Percentiles rank a stretch among this genome's conserved stretches.
These are phyloP conservation scores for Drosophila seclusa DNA, from an alignment of 2,888 invertebrate genomes.

Conservation along the genomic window DNA sequence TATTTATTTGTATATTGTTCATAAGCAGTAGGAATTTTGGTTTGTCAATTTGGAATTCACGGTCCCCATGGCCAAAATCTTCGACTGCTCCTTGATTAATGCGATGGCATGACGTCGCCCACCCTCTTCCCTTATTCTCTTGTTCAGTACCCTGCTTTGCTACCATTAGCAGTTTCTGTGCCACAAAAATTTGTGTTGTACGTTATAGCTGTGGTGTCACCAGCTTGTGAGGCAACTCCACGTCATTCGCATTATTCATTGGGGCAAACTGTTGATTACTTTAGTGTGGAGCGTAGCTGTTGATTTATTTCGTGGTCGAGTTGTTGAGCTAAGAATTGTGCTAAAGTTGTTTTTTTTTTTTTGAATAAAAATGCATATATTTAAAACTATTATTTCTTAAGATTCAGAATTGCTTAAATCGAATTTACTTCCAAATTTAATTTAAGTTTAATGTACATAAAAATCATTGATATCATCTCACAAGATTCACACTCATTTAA, in stretches of 20 bases:
- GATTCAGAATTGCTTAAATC: background rate
- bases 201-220: slow-evolving; percentile 22
- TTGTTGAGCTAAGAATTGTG: slow-evolving; percentile 4
- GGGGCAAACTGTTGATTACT: slow-evolving; percentile 55
- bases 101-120: slow-evolving; percentile 40
- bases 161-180: slow-evolving; percentile 26
- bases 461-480: background rate
- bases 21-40: slow-evolving; percentile 17
- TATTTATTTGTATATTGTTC: too few species aligned
- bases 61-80: slow-evolving; percentile 36
- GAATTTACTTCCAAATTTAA: background rate
- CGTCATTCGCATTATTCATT: slow-evolving; percentile 43
- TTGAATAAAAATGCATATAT: background rate
- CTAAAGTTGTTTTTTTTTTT: background rate
- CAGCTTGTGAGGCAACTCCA: slow-evolving; percentile 24
- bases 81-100: slow-evolving; percentile 74
- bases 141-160: background rate
- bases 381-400: background rate
- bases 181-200: slow-evolving; percentile 18
- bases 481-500: background rate
- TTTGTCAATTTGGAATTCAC: slow-evolving; percentile 48
- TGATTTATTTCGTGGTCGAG: slow-evolving; percentile 49
- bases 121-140: slow-evolving; percentile 2
- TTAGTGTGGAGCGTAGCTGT: slow-evolving; percentile 27
- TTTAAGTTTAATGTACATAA: background rate